These are phyloP conservation scores for Oxytorus armatus DNA, from an alignment of 2,888 invertebrate species.

Conservation along the genomic window DNA sequence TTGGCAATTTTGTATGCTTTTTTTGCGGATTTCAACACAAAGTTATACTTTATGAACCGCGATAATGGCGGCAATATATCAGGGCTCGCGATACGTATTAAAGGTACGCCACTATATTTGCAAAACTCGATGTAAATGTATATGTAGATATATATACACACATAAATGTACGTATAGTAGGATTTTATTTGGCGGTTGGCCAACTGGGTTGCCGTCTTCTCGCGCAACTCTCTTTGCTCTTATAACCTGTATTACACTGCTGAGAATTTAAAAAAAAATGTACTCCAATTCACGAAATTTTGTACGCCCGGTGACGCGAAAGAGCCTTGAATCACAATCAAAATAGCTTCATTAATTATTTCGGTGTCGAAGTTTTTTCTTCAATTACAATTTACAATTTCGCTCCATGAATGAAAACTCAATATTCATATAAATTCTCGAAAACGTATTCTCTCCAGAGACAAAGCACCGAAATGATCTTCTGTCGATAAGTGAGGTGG, in stretches of 20 bases:
- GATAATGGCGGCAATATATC: constrained; percentile 69
- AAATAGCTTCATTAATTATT: constrained; percentile 23
- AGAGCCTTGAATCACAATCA: constrained; percentile 1
- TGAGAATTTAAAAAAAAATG: constrained; percentile 2
- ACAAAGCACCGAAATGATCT: not conserved
- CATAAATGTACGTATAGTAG: too few relatives aligned
- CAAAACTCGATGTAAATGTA: constrained; percentile 33
- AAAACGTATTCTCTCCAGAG: not conserved
- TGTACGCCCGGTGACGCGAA: constrained; percentile 31
- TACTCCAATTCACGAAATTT: constrained; percentile 32
- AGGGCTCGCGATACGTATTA: constrained; percentile 60
- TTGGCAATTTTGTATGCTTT: constrained; percentile 56
- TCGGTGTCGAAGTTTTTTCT: too few relatives aligned
- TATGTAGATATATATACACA: too few relatives aligned
- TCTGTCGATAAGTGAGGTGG: not conserved
- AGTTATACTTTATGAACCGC: constrained; percentile 66
- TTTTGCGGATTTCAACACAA: constrained; percentile 49
- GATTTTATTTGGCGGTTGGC: constrained; percentile 61
- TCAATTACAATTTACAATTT: too few relatives aligned
- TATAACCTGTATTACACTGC: constrained; percentile 19
- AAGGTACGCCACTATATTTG: constrained; percentile 49
- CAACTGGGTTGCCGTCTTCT: constrained; percentile 64
- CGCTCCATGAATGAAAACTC: too few relatives aligned
- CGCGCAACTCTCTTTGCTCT: constrained; percentile 40
- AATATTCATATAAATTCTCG: not conserved